These are phyloP conservation scores for Teleopsis dalmanni DNA, from an alignment of 1,140 invertebrate genomes.

Conservation along the genomic window DNA sequence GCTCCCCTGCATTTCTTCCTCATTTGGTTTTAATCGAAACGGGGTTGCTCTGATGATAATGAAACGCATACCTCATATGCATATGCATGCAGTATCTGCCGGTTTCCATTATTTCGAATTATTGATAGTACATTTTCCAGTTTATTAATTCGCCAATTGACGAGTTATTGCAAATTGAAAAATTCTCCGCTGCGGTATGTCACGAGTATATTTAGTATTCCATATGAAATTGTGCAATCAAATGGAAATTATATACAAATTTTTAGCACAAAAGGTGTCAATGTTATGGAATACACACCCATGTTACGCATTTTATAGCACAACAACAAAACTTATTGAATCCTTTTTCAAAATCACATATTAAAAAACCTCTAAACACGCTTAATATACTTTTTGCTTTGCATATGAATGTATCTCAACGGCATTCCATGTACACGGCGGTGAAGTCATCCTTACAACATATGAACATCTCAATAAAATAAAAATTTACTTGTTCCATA, in stretches of 20 bases:
- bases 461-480: slow-evolving; percentile 9
- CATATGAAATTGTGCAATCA: neutral
- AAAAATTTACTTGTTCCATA: slow-evolving; percentile 8
- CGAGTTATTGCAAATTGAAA: slow-evolving; percentile 42
- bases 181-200: slow-evolving; percentile 16
- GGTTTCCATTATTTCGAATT: too few relatives aligned
- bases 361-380: neutral
- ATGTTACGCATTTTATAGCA: too few relatives aligned
- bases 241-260: too few relatives aligned
- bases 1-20: too few relatives aligned
- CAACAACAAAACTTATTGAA: too few relatives aligned
- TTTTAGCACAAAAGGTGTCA: too few relatives aligned
- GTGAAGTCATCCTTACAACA: neutral
- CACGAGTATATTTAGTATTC: neutral
- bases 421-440: neutral
- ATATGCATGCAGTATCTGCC: too few relatives aligned
- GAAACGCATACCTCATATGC: too few relatives aligned
- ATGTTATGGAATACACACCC: too few relatives aligned
- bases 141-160: slow-evolving; percentile 45
- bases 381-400: slow-evolving; percentile 14
- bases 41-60: too few relatives aligned
- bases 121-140: slow-evolving; percentile 36
- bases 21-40: too few relatives aligned
- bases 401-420: slow-evolving; percentile 39
- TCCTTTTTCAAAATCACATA: too few relatives aligned